Conservation (phyloP, 2,113 vertebrate species). For the Pelodiscus sinensis region DNA sequence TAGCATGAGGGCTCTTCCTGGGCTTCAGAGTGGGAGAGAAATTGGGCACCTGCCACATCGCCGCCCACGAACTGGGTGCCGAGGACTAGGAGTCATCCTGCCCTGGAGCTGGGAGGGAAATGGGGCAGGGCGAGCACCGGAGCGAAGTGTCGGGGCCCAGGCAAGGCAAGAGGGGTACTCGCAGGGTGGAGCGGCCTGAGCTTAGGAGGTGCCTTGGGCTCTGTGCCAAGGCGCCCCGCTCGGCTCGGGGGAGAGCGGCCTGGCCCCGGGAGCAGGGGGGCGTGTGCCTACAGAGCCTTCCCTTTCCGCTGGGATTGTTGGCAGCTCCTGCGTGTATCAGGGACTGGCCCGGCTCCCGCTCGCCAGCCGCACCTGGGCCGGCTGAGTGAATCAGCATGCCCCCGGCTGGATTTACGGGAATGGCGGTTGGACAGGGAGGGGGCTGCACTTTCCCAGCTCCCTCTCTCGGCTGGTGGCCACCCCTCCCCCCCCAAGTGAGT, state of each 20-base stretch:
- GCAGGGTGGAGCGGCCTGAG: background rate
- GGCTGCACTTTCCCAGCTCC: background rate
- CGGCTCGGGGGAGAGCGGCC: background rate
- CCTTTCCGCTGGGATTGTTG: fast-evolving
- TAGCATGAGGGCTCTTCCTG: background rate
- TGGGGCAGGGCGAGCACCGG: too few species aligned
- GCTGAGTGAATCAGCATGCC: background rate
- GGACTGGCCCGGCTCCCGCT: background rate
- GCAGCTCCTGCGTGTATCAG: background rate
- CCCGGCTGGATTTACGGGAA: background rate
- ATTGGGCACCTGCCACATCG: too few species aligned
- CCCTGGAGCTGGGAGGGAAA: background rate
- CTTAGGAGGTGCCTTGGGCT: fast-evolving
- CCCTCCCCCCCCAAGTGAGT: too few species aligned
- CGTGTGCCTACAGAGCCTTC: fast-evolving
- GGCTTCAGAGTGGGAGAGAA: background rate
- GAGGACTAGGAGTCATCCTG: too few species aligned
- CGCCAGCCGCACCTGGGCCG: background rate
- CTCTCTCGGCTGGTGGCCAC: background rate
- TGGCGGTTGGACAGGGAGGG: fast-evolving
- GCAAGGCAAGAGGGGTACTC: fast-evolving
- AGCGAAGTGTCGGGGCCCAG: too few species aligned
- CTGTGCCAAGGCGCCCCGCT: background rate
- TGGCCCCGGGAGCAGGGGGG: fast-evolving
- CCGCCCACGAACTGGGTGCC: too few species aligned